phyloP scores from a whole-genome alignment of 2,888 invertebrate genomes.

The Mythimna albipuncta region DNA sequence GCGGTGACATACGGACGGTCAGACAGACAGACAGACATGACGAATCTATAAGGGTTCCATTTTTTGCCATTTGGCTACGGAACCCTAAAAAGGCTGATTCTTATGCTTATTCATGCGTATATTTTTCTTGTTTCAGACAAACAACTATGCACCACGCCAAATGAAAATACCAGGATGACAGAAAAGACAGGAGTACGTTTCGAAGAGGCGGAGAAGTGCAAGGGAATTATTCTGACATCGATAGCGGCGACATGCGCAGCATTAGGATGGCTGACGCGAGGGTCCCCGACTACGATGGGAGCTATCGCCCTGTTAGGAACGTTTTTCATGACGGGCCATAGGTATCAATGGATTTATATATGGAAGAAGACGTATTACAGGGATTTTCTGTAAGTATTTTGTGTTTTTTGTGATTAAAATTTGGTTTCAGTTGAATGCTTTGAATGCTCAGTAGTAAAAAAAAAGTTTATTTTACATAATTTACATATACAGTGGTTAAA shows the following conservation, averaged over 20 bases:
- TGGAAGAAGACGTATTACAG: constrained; percentile 84
- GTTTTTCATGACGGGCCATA: constrained; percentile 84
- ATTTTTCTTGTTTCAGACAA: constrained; percentile 54
- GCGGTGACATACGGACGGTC: too few relatives aligned
- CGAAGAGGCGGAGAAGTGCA: constrained; percentile 83
- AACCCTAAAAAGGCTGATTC: too few relatives aligned
- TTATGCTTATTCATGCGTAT: too few relatives aligned
- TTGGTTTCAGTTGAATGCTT: background rate
- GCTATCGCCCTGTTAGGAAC: constrained; percentile 73
- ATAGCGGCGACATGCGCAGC: constrained; percentile 71
- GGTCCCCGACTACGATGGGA: constrained; percentile 71
- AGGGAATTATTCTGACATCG: constrained; percentile 73
- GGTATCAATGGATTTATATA: constrained; percentile 88
- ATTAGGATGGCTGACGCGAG: constrained; percentile 75
- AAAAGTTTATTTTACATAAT: too few relatives aligned
- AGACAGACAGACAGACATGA: too few relatives aligned
- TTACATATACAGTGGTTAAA: too few relatives aligned
- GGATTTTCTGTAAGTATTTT: constrained; percentile 83
- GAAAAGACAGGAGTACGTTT: constrained; percentile 84
- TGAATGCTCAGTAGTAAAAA: too few relatives aligned
- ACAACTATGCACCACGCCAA: constrained; percentile 65
- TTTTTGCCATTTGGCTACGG: too few relatives aligned
- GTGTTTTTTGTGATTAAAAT: background rate
- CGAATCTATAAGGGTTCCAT: too few relatives aligned
- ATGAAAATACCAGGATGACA: constrained; percentile 83